Base-by-base conservation (phyloP, 2,797 vertebrate genomes). In the Geotrypetes seraphini region DNA sequence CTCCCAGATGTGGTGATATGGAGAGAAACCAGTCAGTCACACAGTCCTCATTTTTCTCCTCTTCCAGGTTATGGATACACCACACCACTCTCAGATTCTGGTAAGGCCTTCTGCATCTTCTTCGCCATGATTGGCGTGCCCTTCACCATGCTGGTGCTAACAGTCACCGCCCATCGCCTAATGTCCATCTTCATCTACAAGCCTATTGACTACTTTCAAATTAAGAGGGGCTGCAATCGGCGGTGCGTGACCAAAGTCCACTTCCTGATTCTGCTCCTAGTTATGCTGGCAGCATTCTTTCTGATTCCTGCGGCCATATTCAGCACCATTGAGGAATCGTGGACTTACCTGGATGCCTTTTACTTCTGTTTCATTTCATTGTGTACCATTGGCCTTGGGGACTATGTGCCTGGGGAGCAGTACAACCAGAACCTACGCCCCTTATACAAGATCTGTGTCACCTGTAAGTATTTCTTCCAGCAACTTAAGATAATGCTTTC, bases 341-440 rank as follows among this genome's bases (percentile, higher is more conserved):
- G 91, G 91, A 83, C 78, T 4, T 92, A 87, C 54, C 42, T 93
- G 52, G 90, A 93, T 0, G 86, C 88, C 10, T 52, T 94, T 50
- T 95, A 94, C 71, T 95, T 94, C 71, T 89, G 87, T 30, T 92
- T 93, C 67, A 89, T 94, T 61, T 93, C 91, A 1, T 79, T 95
- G 37, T 89, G 85, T 71, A 93, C 91, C 50, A 90, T 95, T 3
- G 91, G 91, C 9, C 81, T 95, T 4, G 91, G 91, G 0, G 91
- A 95, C 41, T 90, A 84, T 0, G 90, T 94, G 8, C 91, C 89
- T 0, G 87, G 79, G 1, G 79, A 78, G 9, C 69, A 80, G 53
- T 63, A 74, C 0, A 38, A 57, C 3, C 89, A 91, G 73, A 57
- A 42, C 21, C 50, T 83, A 35, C 49, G 79, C 23, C 43, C 63